Evolutionary conservation across 2,888 invertebrate species (phyloP), one percentile per base, ranked within the genome.

Genomic region (Amblyjoppa fuscipennis): DNA sequence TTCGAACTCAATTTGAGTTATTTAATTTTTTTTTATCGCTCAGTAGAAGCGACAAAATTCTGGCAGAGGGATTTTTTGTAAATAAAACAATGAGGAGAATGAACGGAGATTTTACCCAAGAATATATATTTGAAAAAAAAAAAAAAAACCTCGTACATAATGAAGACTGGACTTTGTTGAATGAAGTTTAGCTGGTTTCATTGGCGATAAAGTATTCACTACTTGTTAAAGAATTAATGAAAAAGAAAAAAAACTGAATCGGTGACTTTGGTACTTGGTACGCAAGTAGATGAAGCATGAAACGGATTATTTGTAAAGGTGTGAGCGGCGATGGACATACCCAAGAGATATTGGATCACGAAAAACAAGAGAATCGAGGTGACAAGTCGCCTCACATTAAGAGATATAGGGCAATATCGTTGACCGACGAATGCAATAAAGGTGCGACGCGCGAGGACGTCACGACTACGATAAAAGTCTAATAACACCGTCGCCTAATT

Each of bases 401-500:
- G 56, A 20, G 61, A 66, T 59, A 73, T 68, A 68, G 69, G 49
- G 68, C 38, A 73, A 68, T 71, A 66, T 68, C 45, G 59, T 73
- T 77, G 77, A n/a, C 13, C 64, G 56, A 74, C 66, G 80, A 61
- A 73, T 59, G 61, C 53, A 68, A 77, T 64, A 74, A 81, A 77
- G 31, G 51, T 45, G 20, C 45, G n/a, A 31, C 13, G 20, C 28
- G 16, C 31, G 64, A 41, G 70, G 56, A 64, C 38, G 20, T 49
- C 31, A 45, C 56, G 69, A 73, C 77, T 20, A 49, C 53, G 73
- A 81, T 73, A 84, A 84, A 84, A 84, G 31, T 73, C 41, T 74
- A 49, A 78, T 73, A 73, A 75, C 71, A 41, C 61, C 66, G 73
- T 69, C 51, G 20, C 6, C 5, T 81, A 61, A 84, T 84, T 81